A percentile compares a stretch with the other conserved stretches of the same genome.
Conservation (phyloP, 2,888 invertebrate genomes). For the Drosophila eohydei region DNA sequence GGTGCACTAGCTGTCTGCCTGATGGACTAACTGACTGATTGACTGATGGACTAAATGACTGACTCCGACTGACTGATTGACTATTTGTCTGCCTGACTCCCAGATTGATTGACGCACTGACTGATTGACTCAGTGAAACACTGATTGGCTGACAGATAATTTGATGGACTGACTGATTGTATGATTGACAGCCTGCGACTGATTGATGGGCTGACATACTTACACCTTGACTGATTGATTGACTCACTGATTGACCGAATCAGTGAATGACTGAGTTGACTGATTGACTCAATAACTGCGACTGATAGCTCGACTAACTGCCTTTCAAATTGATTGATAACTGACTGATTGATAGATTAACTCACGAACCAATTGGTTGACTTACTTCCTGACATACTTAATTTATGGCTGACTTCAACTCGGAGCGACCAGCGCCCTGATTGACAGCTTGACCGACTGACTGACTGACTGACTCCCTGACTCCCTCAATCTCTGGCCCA, state of each 20-base stretch:
- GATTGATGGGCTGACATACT: too few relatives aligned
- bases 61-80: not conserved
- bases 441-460: conserved; percentile 6
- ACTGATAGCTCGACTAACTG: conserved; percentile 9
- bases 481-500: not conserved
- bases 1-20: not conserved
- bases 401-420: not conserved
- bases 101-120: not conserved
- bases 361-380: not conserved
- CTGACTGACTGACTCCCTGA: not conserved
- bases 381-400: not conserved
- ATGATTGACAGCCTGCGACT: not conserved
- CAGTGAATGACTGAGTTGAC: not conserved
- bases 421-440: not conserved
- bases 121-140: not conserved
- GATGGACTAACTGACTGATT: not conserved
- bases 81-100: not conserved
- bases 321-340: not conserved
- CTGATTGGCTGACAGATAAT: not conserved
- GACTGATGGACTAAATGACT: not conserved
- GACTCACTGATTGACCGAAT: not conserved
- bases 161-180: not conserved
- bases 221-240: not conserved
- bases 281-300: conserved; percentile 2
- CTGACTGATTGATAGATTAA: not conserved